Percentiles rank a stretch among this genome's conserved stretches.
Conservation (phyloP, 2,113 vertebrate genomes). For the Orycteropus afer region DNA sequence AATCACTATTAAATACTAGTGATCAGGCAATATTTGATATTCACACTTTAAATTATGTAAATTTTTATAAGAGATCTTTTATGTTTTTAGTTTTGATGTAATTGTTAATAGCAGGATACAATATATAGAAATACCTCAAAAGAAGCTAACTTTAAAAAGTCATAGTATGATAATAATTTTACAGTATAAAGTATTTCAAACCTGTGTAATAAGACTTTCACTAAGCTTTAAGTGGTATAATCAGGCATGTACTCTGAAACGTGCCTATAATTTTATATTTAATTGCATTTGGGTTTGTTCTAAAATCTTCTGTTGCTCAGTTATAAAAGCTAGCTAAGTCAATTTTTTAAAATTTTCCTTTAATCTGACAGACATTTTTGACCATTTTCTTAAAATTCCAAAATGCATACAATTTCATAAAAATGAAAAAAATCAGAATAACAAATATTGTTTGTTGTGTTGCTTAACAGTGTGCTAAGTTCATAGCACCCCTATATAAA, state of each 20-base stretch:
- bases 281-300: constrained; percentile 36
- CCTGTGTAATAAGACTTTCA: constrained; percentile 10
- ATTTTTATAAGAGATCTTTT: background rate
- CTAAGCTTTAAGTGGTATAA: constrained; percentile 23
- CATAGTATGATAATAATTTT: constrained; percentile 41
- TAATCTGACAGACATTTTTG: background rate
- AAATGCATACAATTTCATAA: background rate
- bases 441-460: background rate
- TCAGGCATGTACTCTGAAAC: background rate
- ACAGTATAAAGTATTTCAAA: constrained; percentile 44
- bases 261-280: background rate
- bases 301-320: background rate
- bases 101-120: background rate
- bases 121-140: background rate
- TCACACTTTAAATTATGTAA: constrained; percentile 9
- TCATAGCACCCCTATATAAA: too few relatives aligned
- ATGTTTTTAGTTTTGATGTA: background rate
- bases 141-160: constrained; percentile 32
- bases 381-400: background rate
- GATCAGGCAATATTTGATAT: background rate
- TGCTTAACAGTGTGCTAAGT: too few relatives aligned
- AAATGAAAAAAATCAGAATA: background rate
- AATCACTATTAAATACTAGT: background rate
- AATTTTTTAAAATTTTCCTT: constrained; percentile 16
- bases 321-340: background rate